Evolutionary conservation across 92 coral and sea anemone genomes (phyloP).

Genomic region (Paramuricea clavata): DNA sequence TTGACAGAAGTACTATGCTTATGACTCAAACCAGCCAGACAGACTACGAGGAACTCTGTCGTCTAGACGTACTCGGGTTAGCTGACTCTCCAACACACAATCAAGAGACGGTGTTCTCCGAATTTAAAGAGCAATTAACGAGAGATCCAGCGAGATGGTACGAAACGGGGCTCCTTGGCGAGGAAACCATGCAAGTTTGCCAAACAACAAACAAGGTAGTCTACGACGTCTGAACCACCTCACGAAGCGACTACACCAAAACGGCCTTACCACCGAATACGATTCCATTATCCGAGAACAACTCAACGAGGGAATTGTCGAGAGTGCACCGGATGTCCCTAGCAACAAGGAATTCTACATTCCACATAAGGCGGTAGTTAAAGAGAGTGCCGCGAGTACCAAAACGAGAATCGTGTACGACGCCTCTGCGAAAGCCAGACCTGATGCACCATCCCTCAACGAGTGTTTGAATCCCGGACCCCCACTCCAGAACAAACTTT

Average conservation of each 20-base stretch:
- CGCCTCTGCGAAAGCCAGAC: slow-evolving; percentile 22
- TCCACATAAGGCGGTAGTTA: background rate
- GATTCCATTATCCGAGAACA: no score
- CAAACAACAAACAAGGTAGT: no score
- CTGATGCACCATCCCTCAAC: slow-evolving; percentile 2
- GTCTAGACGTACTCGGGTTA: no score
- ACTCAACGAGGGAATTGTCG: slow-evolving; percentile 13
- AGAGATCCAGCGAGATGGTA: background rate
- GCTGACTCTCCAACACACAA: background rate
- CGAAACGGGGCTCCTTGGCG: background rate
- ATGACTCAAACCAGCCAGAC: background rate
- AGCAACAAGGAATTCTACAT: background rate
- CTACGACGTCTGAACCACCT: no score
- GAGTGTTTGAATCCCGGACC: slow-evolving; percentile 12
- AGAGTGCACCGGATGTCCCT: background rate
- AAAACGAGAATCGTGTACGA: no score
- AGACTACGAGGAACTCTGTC: no score
- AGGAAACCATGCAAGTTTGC: background rate
- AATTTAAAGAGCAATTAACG: background rate
- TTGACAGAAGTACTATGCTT: no score
- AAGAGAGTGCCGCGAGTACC: background rate
- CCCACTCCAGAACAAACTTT: background rate
- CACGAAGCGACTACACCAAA: no score
- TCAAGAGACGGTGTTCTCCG: background rate
- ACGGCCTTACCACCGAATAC: background rate